Percentiles rank a stretch among this genome's conserved stretches.
phyloP scores from a whole-genome alignment of 92 coral and sea anemone species.

The Umimayanthus chanpuru region DNA sequence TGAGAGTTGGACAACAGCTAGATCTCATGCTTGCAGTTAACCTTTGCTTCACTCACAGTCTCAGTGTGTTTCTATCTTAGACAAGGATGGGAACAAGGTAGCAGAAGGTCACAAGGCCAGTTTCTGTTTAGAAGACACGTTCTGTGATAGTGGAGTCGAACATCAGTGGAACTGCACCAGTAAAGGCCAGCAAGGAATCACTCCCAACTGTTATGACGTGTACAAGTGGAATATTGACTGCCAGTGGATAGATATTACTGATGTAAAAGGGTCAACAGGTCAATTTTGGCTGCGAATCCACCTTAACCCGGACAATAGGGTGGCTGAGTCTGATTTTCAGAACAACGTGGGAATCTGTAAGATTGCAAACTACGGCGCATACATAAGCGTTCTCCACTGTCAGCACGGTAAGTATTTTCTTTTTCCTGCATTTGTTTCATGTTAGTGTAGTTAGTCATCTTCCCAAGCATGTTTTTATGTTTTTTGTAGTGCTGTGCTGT shows the following conservation, averaged over 20 bases:
- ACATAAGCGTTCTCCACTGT: conserved; percentile 27
- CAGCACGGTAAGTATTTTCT: conserved; percentile 42
- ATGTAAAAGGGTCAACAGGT: neutral
- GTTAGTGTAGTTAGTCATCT: too few species aligned
- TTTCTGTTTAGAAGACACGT: conserved; percentile 59
- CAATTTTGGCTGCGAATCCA: conserved; percentile 39
- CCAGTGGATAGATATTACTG: conserved; percentile 62
- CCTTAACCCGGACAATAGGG: conserved; percentile 49
- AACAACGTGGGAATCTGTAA: conserved; percentile 55
- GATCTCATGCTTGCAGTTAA: neutral
- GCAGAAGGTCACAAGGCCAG: conserved; percentile 71
- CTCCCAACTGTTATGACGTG: conserved; percentile 61
- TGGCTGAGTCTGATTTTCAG: conserved; percentile 60
- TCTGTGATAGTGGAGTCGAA: conserved; percentile 46
- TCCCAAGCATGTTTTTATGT: too few species aligned
- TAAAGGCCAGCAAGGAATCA: conserved; percentile 57
- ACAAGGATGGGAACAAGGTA: conserved; percentile 9
- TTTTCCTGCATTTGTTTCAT: neutral
- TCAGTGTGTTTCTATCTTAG: conserved; percentile 11
- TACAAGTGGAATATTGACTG: conserved; percentile 57
- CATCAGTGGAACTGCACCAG: conserved; percentile 50
- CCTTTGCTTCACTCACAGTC: too few species aligned
- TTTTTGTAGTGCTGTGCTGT: too few species aligned
- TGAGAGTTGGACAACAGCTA: too few species aligned
- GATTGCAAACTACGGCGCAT: conserved; percentile 41